phyloP scores from a whole-genome alignment of 92 coral and sea anemone species.

The Anthopleura xanthogrammica region DNA sequence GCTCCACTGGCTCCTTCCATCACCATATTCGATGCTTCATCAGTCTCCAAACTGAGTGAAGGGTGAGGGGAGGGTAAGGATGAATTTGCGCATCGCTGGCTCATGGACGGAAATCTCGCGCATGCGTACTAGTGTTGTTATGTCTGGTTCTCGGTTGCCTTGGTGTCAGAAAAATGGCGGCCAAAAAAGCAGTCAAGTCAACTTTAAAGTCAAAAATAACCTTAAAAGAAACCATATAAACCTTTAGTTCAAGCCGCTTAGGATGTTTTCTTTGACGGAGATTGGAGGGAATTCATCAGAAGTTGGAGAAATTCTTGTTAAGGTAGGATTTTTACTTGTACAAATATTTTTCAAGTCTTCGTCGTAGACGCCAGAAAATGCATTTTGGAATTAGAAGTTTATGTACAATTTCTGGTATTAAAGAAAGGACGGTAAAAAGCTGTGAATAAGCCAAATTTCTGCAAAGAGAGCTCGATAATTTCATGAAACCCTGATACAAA shows the following conservation, averaged over 20 bases:
- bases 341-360: background rate
- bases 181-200: background rate
- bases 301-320: constrained; percentile 93
- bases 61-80: background rate
- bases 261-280: constrained; percentile 93
- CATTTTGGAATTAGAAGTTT: background rate
- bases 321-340: constrained; percentile 52
- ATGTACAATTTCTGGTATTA: no score
- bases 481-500: no score
- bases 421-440: no score
- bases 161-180: constrained; percentile 65
- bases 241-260: background rate
- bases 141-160: constrained; percentile 42
- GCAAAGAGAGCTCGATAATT: no score
- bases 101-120: background rate
- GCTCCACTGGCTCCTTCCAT: no score
- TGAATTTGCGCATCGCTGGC: background rate
- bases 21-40: no score
- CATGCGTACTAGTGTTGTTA: constrained; percentile 23
- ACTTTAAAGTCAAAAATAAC: background rate
- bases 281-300: constrained; percentile 68
- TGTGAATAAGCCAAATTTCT: no score
- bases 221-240: constrained; percentile 5
- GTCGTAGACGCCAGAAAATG: background rate
- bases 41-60: no score